Conservation (phyloP, 2,888 invertebrate species). For the Polymixis flavicincta region DNA sequence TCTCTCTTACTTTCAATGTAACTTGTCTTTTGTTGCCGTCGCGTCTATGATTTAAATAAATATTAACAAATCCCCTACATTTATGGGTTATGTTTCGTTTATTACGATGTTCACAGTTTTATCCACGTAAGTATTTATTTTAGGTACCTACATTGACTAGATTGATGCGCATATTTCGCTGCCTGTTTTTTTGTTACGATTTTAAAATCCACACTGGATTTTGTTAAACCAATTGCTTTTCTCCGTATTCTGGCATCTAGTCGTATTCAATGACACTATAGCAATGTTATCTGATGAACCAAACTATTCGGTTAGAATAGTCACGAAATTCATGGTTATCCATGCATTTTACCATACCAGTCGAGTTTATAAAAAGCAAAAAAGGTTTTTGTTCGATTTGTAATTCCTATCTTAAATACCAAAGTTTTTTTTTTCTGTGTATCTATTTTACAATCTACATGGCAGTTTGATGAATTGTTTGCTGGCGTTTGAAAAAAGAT, state of each 20-base stretch:
- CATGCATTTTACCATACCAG: not conserved
- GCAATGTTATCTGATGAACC: not conserved
- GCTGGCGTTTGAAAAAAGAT: not conserved
- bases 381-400: slow-evolving; percentile 1
- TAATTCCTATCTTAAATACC: not conserved
- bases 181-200: not conserved
- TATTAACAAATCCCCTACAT: not conserved
- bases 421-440: not conserved
- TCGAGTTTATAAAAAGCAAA: not conserved
- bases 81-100: not conserved
- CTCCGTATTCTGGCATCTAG: not conserved
- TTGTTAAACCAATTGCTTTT: not conserved
- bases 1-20: not conserved
- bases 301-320: not conserved
- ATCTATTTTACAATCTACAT: not conserved
- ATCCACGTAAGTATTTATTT: not conserved
- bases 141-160: not conserved
- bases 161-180: not conserved
- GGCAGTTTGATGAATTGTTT: not conserved
- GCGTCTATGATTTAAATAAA: not conserved
- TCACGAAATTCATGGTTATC: not conserved
- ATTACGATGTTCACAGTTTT: not conserved
- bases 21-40: no score
- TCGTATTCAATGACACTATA: not conserved
- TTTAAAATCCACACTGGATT: not conserved